Evolutionary conservation across 1,140 invertebrate genomes (phyloP).

Genomic region (Drosophila repleta): DNA sequence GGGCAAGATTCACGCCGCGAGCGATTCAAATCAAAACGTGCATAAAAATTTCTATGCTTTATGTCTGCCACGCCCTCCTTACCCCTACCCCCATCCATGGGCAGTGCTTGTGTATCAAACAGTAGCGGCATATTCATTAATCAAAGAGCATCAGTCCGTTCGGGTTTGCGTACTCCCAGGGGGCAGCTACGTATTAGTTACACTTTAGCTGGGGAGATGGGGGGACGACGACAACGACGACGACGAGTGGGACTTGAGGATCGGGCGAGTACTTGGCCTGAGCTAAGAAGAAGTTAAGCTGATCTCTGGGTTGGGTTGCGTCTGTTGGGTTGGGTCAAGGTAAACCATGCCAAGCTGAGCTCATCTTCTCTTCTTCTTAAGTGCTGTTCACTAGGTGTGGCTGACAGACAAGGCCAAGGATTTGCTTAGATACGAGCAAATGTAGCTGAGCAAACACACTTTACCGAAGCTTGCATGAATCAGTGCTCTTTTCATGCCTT

Average conservation of each 20-base stretch:
- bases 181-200: conserved; percentile 68
- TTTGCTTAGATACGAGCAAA: not conserved
- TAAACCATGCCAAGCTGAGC: conserved; percentile 32
- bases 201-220: conserved; percentile 46
- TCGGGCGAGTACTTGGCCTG: conserved; percentile 32
- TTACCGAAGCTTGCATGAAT: conserved; percentile 11
- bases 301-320: conserved; percentile 20
- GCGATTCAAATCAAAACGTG: conserved; percentile 65
- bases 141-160: conserved; percentile 67
- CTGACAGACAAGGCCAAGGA: conserved; percentile 45
- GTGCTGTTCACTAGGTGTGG: conserved; percentile 6
- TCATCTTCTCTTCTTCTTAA: conserved; percentile 35
- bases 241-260: not conserved
- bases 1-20: conserved; percentile 38
- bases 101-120: conserved; percentile 54
- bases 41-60: conserved; percentile 63
- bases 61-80: conserved; percentile 1
- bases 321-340: conserved; percentile 48
- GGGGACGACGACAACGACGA: not conserved
- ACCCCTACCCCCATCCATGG: not conserved
- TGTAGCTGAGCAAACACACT: not conserved
- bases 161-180: conserved; percentile 33
- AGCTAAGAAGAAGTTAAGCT: conserved; percentile 45
- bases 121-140: conserved; percentile 74
- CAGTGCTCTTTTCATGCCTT: not conserved